A percentile compares a stretch with the other conserved stretches of the same genome.
Evolutionary conservation across 2,888 invertebrate genomes (phyloP).

Genomic region (Monoplex corrugatus): DNA sequence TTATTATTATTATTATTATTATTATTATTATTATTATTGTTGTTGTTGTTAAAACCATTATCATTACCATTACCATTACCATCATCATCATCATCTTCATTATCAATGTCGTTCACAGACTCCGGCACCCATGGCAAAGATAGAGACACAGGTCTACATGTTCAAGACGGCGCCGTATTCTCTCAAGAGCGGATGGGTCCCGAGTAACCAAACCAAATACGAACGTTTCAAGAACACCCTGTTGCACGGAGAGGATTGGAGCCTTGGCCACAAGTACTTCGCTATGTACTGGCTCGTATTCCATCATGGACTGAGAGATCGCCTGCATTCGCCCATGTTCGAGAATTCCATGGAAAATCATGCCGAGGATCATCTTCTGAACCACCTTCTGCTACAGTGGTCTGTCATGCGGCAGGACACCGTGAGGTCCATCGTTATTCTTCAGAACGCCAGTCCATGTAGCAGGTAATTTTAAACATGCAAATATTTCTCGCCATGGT

Average conservation of each 20-base stretch:
- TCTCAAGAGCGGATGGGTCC: slow-evolving; percentile 21
- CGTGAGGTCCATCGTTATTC: neutral
- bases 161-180: too few relatives aligned
- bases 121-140: too few relatives aligned
- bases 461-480: neutral
- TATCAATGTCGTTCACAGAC: too few relatives aligned
- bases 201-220: neutral
- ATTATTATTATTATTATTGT: too few relatives aligned
- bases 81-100: too few relatives aligned
- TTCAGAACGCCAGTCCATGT: slow-evolving; percentile 27
- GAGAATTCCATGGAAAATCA: neutral
- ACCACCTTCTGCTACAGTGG: slow-evolving; percentile 4
- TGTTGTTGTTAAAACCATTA: too few relatives aligned
- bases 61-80: too few relatives aligned
- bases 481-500: neutral
- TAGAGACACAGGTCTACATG: too few relatives aligned
- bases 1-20: too few relatives aligned
- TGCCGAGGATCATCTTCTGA: neutral
- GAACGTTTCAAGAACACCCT: slow-evolving; percentile 18
- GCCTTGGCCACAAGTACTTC: neutral
- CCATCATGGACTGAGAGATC: neutral
- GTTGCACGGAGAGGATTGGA: slow-evolving; percentile 33
- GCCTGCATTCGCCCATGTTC: slow-evolving; percentile 26
- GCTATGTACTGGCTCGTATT: slow-evolving; percentile 29
- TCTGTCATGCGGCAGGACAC: neutral